phyloP scores from a whole-genome alignment of 2,113 vertebrate species.

The Odontophorus gujanensis region DNA sequence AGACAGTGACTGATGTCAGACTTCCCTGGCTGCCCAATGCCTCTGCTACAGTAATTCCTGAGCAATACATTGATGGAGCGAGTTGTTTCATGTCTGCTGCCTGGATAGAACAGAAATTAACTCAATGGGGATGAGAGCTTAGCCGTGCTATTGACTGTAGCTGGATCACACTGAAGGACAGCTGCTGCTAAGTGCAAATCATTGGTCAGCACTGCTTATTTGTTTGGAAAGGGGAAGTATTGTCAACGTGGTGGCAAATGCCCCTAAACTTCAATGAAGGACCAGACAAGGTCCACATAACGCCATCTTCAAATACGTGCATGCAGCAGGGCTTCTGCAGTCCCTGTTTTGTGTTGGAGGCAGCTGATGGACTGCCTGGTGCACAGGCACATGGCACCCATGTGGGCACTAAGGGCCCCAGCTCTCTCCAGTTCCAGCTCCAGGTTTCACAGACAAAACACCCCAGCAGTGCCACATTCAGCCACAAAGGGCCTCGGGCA shows the following conservation, averaged over 20 bases:
- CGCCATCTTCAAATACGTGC: accelerated
- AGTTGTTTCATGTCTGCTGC: slow-evolving; percentile 59
- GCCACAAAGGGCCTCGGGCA: neutral
- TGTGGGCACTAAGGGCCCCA: neutral
- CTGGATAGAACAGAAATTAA: slow-evolving; percentile 38
- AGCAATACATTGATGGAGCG: slow-evolving; percentile 41
- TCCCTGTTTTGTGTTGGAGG: accelerated
- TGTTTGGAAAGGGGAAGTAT: neutral
- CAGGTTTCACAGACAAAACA: neutral
- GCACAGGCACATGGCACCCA: neutral
- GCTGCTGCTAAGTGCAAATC: neutral
- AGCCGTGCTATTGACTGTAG: neutral
- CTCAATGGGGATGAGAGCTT: neutral
- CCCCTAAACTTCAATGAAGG: neutral
- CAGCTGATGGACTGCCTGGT: neutral
- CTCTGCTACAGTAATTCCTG: slow-evolving; percentile 37
- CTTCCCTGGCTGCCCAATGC: slow-evolving; percentile 28
- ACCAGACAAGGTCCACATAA: neutral
- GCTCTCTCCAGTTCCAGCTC: neutral
- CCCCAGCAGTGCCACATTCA: neutral
- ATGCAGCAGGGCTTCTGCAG: neutral
- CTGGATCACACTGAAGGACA: neutral
- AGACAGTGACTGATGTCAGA: slow-evolving; percentile 58
- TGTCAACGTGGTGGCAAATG: neutral
- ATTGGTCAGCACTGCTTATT: neutral